A percentile compares a stretch with the other conserved stretches of the same genome.
Evolutionary conservation across 2,888 invertebrate species (phyloP).

Genomic region (Brachypalpus laphriformis): DNA sequence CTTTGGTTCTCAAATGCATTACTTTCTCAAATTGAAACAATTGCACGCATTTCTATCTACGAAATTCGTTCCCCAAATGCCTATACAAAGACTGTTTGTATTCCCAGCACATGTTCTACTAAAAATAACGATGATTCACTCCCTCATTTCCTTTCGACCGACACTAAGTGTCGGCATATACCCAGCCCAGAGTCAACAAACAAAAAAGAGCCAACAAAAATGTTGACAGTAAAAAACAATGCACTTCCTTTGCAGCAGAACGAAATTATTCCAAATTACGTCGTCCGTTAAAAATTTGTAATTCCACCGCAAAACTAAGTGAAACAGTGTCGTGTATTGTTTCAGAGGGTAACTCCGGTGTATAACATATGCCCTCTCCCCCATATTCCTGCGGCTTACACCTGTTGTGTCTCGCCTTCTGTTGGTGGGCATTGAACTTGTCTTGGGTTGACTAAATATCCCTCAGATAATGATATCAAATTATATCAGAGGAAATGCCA

Average conservation of each 20-base stretch:
- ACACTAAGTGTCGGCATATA: background rate
- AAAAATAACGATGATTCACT: slow-evolving; percentile 53
- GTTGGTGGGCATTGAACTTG: slow-evolving; percentile 63
- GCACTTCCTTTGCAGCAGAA: slow-evolving; percentile 71
- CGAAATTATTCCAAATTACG: slow-evolving; percentile 67
- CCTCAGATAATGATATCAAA: background rate
- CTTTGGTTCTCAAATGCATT: no score
- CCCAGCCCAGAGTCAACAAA: background rate
- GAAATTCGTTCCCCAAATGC: slow-evolving; percentile 5
- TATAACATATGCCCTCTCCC: slow-evolving; percentile 24
- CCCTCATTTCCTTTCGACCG: slow-evolving; percentile 58
- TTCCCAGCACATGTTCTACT: slow-evolving; percentile 30
- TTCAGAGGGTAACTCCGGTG: slow-evolving; percentile 33
- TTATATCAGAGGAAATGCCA: slow-evolving; percentile 34
- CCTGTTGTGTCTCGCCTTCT: slow-evolving; percentile 52
- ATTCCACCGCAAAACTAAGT: slow-evolving; percentile 58
- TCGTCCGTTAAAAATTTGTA: slow-evolving; percentile 30
- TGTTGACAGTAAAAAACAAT: slow-evolving; percentile 53
- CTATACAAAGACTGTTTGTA: slow-evolving; percentile 23
- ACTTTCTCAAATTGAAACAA: no score
- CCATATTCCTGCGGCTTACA: slow-evolving; percentile 3
- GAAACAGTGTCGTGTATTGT: slow-evolving; percentile 59
- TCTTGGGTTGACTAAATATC: slow-evolving; percentile 38
- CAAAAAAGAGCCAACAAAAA: slow-evolving; percentile 3
- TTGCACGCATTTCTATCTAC: no score